These are phyloP conservation scores for Dermatophagoides farinae DNA, from an alignment of 1,140 invertebrate species.

Conservation along the genomic window DNA sequence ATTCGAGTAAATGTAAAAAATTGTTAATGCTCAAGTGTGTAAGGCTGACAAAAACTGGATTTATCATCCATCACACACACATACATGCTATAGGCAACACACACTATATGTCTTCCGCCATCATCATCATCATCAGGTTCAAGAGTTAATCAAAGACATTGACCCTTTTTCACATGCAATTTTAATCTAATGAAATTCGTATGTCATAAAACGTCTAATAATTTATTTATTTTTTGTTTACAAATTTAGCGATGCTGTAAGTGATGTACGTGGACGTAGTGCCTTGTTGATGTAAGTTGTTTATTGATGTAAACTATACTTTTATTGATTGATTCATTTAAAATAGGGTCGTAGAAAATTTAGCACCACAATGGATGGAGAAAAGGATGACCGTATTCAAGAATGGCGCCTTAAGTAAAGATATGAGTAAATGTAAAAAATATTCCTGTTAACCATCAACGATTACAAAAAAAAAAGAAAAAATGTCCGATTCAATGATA, in stretches of 20 bases:
- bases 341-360: constrained; percentile 20
- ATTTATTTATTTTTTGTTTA: too few relatives aligned
- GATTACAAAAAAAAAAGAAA: not conserved
- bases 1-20: too few relatives aligned
- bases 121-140: too few relatives aligned
- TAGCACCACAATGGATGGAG: constrained; percentile 21
- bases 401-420: constrained; percentile 18
- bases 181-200: not conserved
- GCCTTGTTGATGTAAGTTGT: constrained; percentile 21
- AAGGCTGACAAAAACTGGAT: too few relatives aligned
- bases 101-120: too few relatives aligned
- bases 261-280: constrained; percentile 21
- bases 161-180: not conserved
- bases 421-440: constrained; percentile 21
- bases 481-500: not conserved
- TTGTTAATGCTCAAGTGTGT: too few relatives aligned
- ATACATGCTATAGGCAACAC: too few relatives aligned
- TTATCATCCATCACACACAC: too few relatives aligned
- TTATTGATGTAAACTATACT: not conserved
- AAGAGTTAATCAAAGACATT: not conserved
- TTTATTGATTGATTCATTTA: not conserved
- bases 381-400: constrained; percentile 22
- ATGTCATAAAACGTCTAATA: too few relatives aligned
- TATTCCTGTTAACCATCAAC: constrained; percentile 20
- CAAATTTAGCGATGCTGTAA: constrained; percentile 19